Percentiles rank a stretch among this genome's conserved stretches.
Evolutionary conservation across 1,140 invertebrate genomes (phyloP).

Genomic region (Drosophila kepulauana): DNA sequence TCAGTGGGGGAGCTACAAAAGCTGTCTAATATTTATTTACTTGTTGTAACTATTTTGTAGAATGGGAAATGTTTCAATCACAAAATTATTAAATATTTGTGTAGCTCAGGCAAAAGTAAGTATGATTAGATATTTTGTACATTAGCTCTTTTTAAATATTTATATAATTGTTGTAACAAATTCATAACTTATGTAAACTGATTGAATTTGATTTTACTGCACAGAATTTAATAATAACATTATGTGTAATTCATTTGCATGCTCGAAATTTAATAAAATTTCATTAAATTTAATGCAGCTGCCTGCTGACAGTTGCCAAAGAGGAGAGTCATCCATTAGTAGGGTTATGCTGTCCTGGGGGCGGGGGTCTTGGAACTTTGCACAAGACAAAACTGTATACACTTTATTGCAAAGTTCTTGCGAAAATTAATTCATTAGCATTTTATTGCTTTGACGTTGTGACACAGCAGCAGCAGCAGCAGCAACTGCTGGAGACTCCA

Average conservation of each 20-base stretch:
- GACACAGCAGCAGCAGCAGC: constrained; percentile 25
- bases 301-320: constrained; percentile 22
- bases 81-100: constrained; percentile 45
- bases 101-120: neutral
- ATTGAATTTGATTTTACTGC: constrained; percentile 43
- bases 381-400: neutral
- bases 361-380: neutral
- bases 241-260: constrained; percentile 60
- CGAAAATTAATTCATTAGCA: constrained; percentile 81
- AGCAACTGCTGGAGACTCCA: constrained; percentile 8
- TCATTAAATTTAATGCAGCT: constrained; percentile 66
- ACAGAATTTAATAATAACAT: constrained; percentile 52
- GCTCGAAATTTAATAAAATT: constrained; percentile 57
- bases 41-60: constrained; percentile 55
- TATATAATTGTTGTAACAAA: neutral
- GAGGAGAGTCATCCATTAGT: neutral
- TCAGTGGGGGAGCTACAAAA: neutral
- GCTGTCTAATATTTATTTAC: constrained; percentile 36
- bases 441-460: constrained; percentile 69
- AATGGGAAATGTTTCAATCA: constrained; percentile 45
- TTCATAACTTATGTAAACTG: neutral
- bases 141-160: neutral
- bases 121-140: neutral
- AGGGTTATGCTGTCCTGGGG: neutral
- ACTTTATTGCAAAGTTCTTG: constrained; percentile 68